Conservation (phyloP, 2,797 vertebrate species). For the Strix occidentalis region DNA sequence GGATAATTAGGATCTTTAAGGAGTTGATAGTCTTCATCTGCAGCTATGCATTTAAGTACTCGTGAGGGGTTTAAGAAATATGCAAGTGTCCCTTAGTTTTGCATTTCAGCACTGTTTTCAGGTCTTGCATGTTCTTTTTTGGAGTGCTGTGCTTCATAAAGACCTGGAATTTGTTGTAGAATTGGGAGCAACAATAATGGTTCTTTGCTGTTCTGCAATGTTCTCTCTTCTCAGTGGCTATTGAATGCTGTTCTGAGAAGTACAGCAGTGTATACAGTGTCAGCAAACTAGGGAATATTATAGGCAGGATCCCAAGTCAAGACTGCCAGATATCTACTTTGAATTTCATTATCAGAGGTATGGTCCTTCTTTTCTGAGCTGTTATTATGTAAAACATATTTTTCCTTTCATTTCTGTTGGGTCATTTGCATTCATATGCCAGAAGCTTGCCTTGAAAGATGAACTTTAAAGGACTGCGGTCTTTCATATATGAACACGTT, state of each 20-base stretch:
- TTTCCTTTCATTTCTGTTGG: neutral
- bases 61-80: neutral
- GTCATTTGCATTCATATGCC: neutral
- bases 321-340: neutral
- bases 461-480: neutral
- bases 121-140: neutral
- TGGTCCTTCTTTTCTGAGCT: neutral
- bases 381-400: neutral
- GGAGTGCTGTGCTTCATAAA: neutral
- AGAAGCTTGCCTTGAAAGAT: neutral
- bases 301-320: neutral
- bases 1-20: neutral
- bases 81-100: neutral
- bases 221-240: neutral
- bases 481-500: neutral
- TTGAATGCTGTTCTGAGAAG: neutral
- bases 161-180: neutral
- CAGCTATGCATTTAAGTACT: neutral
- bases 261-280: neutral
- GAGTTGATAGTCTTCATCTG: neutral
- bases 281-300: neutral
- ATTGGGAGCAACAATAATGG: neutral
- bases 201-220: neutral
- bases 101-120: neutral
- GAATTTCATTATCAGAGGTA: neutral